Evolutionary conservation across 1,140 invertebrate species (phyloP), one percentile per base, ranked within the genome.

Genomic region (Diuraphis noxia): DNA sequence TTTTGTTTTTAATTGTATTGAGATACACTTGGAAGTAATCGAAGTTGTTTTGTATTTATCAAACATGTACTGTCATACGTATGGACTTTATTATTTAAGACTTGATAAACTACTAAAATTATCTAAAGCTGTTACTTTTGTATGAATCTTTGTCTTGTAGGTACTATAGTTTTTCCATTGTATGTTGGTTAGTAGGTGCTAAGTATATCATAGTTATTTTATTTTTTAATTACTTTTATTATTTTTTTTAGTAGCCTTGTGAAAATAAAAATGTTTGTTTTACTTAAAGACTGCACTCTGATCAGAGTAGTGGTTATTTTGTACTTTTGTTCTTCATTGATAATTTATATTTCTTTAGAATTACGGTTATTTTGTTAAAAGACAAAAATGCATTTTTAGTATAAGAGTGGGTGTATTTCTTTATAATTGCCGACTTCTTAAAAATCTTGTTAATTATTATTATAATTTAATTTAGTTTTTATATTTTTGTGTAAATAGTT

Each of bases 81-180:
- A 34, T 90, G 36, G 38, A 81, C 81, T 81, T 82, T 91, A 81
- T 91, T 82, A n/a, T 89, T 88, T 88, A 88, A 81, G 89, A 91
- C 89, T 91, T 81, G 36, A 91, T 91, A 36, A 91, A 91, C 82
- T 91, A 91, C 63, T 91, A 82, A 81, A 91, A 77, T 91, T 91
- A 38, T 91, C 77, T 43, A 46, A 91, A 77, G 89, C 89, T 91
- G 89, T 91, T 91, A 91, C 89, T 91, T 89, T 91, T 91, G 89
- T 82, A 91, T 91, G 82, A 82, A 41, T 82, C 82, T 77, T 91
- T 91, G 23, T 82, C 79, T 89, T 79, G n/a, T n/a, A n/a, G n/a
- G 40, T 79, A 77, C 9, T 72, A 41, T 89, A 77, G 43, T 89
- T 52, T 89, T 82, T 52, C 36, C 89, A 52, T 91, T 91, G 25